Evolutionary conservation across 2,888 invertebrate species (phyloP), one percentile per base, ranked within the genome.

Genomic region (Ophion ellenae): DNA sequence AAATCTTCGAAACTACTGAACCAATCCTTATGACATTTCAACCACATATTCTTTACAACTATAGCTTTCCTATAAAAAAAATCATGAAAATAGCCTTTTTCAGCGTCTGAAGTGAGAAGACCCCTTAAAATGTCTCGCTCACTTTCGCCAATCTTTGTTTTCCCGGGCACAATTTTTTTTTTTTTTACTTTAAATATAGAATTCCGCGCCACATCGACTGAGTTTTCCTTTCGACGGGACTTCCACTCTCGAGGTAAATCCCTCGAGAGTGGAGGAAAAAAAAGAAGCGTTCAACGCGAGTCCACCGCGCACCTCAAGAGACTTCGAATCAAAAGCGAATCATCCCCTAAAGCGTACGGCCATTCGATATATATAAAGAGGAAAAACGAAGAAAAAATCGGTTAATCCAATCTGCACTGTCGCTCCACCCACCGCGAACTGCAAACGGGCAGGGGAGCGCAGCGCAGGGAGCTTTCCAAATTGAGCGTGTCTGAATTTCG

Each of bases 401-500:
- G 70, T 53, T 70, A 70, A 70, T 70, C 53, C 53, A 53, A 53
- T 53, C 53, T 53, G 53, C 53, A 53, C 53, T 53, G 53, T 53
- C 53, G 3, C 53, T 53, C 53, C 17, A 14, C 14, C 47, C 14
- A 47, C 28, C 47, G 70, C 70, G 53, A 70, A 40, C 17, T 24
- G 40, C 53, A 53, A 24, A 67, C 28, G 17, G 17, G 17, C 10
- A 20, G 17, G 47, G 28, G 24, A 17, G 28, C 45, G 53, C 70
- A 70, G 28, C 47, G 53, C 24, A 70, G 47, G 70, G 28, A 28
- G 70, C 53, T 70, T 69, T 69, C 17, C 53, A 69, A 78, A 69
- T 69, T 78, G 77, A 69, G 77, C 69, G 67, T 69, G 67, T 78
- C 63, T 45, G 69, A 69, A 78, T 78, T 78, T 78, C 67, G 77